A percentile compares a stretch with the other conserved stretches of the same genome.
Conservation (phyloP, 2,797 vertebrate species). For the Sebastes hubbsi region DNA sequence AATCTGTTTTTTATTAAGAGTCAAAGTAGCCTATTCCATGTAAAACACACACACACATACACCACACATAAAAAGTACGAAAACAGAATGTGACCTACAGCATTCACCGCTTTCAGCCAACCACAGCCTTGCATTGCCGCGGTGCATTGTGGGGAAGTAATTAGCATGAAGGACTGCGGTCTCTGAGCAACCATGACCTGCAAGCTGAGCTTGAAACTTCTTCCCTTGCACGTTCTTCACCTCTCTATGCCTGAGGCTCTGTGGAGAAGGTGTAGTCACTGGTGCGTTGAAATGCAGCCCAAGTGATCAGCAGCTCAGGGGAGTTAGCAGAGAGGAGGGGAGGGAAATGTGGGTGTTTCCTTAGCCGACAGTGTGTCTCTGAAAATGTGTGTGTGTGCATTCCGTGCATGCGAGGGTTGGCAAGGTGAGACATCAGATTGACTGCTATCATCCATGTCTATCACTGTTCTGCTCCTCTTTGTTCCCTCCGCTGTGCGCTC, state of each 20-base stretch:
- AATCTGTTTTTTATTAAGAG: slow-evolving; percentile 17
- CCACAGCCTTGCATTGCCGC: slow-evolving; percentile 53
- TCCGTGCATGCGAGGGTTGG: slow-evolving; percentile 24
- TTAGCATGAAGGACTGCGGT: slow-evolving; percentile 79
- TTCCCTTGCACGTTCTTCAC: slow-evolving; percentile 56
- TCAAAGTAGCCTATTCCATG: slow-evolving; percentile 10
- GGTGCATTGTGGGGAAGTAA: slow-evolving; percentile 81
- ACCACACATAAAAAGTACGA: slow-evolving; percentile 14
- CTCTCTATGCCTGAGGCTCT: slow-evolving; percentile 79
- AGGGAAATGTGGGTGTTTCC: slow-evolving; percentile 67
- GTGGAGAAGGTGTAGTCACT: slow-evolving; percentile 78
- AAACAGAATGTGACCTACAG: slow-evolving; percentile 65
- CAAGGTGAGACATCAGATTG: slow-evolving; percentile 59
- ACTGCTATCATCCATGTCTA: slow-evolving; percentile 61
- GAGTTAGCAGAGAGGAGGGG: slow-evolving; percentile 44
- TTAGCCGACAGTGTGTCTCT: slow-evolving; percentile 60
- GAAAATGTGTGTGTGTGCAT: slow-evolving; percentile 32
- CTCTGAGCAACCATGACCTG: slow-evolving; percentile 81
- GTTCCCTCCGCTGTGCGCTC: slow-evolving; percentile 36
- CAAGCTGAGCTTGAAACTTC: slow-evolving; percentile 72
- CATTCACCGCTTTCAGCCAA: slow-evolving; percentile 59
- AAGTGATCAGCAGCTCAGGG: slow-evolving; percentile 71
- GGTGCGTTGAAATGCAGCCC: slow-evolving; percentile 77
- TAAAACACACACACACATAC: slow-evolving; percentile 16
- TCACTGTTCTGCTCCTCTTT: slow-evolving; percentile 55